A percentile compares a stretch with the other conserved stretches of the same genome.
phyloP scores from a whole-genome alignment of 2,113 vertebrate species.

The Condylura cristata region DNA sequence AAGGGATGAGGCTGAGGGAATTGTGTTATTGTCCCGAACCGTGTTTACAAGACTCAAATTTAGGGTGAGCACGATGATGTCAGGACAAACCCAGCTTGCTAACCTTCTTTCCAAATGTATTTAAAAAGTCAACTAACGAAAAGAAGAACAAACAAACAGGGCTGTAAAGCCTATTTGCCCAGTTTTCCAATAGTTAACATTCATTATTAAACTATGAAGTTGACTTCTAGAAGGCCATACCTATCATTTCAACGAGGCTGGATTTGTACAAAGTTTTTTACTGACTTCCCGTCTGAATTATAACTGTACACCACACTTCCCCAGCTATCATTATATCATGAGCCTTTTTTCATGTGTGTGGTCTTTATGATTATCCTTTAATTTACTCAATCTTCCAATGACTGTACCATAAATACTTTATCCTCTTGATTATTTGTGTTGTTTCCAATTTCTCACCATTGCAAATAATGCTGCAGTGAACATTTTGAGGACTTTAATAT shows the following conservation, averaged over 20 bases:
- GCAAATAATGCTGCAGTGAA: neutral
- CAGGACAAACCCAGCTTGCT: neutral
- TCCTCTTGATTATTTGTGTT: neutral
- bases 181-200: slow-evolving; percentile 26
- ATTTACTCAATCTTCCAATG: neutral
- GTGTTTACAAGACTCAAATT: slow-evolving; percentile 39
- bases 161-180: neutral
- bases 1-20: slow-evolving; percentile 50
- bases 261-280: neutral
- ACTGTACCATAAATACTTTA: neutral
- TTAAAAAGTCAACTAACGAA: slow-evolving; percentile 42
- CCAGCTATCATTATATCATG: neutral
- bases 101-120: slow-evolving; percentile 45
- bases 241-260: slow-evolving; percentile 10
- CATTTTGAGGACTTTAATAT: neutral
- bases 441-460: neutral
- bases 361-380: slow-evolving; percentile 1
- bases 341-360: neutral
- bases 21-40: neutral
- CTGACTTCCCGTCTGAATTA: neutral
- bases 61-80: neutral
- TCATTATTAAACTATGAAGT: slow-evolving; percentile 22
- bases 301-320: neutral
- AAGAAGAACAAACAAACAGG: neutral
- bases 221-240: neutral